Percentiles rank a stretch among this genome's conserved stretches.
Evolutionary conservation across 2,113 vertebrate species (phyloP).

Genomic region (Nycticebus coucang): DNA sequence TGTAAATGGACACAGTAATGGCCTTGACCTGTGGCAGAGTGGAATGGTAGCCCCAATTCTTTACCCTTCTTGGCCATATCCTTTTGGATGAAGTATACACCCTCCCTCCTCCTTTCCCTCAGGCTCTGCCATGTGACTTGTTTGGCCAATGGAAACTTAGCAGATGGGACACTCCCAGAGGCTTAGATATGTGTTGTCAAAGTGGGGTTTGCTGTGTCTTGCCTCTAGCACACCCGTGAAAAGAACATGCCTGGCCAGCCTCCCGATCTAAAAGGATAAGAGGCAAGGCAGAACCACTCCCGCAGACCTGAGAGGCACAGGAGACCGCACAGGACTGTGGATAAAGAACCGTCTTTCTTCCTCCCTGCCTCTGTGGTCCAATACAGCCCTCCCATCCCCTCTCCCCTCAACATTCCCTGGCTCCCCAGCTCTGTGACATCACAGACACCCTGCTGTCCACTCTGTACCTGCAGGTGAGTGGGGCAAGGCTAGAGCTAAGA

Average conservation of each 20-base stretch:
- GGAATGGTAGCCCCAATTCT: not conserved
- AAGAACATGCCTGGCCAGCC: not conserved
- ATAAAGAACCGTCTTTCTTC: not conserved
- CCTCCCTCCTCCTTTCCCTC: not conserved
- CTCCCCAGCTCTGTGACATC: conserved; percentile 70
- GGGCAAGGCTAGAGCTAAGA: not conserved
- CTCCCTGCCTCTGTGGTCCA: not conserved
- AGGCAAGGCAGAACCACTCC: not conserved
- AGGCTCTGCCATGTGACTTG: not conserved
- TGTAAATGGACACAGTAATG: not conserved
- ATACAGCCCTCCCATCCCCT: not conserved
- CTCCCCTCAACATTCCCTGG: not conserved
- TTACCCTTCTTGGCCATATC: not conserved
- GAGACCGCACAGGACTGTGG: rapidly evolving
- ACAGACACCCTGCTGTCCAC: conserved; percentile 31
- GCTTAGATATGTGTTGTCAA: not conserved
- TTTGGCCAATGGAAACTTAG: not conserved
- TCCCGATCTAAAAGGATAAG: not conserved
- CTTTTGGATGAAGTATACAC: not conserved
- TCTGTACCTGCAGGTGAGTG: conserved; percentile 59
- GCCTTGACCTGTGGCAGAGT: not conserved
- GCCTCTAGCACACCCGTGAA: not conserved
- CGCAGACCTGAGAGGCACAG: not conserved
- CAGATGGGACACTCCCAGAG: not conserved
- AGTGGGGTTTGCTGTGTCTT: not conserved